phyloP scores from a whole-genome alignment of 1,140 invertebrate species.

The Aphidius ervi region DNA sequence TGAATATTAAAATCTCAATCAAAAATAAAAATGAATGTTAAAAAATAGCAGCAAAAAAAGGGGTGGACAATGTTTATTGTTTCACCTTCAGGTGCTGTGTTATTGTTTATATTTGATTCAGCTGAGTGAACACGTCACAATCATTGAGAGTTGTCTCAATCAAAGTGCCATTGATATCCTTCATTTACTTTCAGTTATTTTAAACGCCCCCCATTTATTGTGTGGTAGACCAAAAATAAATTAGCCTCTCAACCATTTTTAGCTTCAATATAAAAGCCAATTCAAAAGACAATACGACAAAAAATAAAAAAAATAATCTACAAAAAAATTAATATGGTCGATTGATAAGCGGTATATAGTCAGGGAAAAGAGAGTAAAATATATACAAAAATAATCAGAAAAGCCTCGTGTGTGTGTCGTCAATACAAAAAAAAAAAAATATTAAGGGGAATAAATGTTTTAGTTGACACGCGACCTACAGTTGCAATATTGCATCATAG shows the following conservation, averaged over 20 bases:
- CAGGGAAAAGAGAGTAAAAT: neutral
- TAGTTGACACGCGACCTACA: constrained; percentile 4
- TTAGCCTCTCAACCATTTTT: constrained; percentile 29
- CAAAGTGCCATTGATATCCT: constrained; percentile 50
- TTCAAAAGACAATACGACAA: neutral
- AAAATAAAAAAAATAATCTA: constrained; percentile 8
- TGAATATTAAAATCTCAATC: too few species aligned
- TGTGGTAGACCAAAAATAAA: constrained; percentile 42
- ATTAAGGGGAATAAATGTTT: neutral
- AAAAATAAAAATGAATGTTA: neutral
- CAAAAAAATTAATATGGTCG: neutral
- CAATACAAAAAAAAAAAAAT: neutral
- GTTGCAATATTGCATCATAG: constrained; percentile 8
- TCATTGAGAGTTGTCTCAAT: constrained; percentile 44
- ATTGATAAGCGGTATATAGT: neutral
- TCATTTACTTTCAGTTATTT: constrained; percentile 27
- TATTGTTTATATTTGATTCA: constrained; percentile 33
- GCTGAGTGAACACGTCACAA: constrained; percentile 49
- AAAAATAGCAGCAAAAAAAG: constrained; percentile 2
- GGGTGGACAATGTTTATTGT: constrained; percentile 22
- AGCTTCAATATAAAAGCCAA: neutral
- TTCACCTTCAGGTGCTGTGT: constrained; percentile 21
- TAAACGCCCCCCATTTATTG: constrained; percentile 27
- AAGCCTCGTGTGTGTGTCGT: too few species aligned
- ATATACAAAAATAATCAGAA: too few species aligned